These are phyloP conservation scores for Argentina silus DNA, from an alignment of 2,797 vertebrate species.

Conservation along the genomic window DNA sequence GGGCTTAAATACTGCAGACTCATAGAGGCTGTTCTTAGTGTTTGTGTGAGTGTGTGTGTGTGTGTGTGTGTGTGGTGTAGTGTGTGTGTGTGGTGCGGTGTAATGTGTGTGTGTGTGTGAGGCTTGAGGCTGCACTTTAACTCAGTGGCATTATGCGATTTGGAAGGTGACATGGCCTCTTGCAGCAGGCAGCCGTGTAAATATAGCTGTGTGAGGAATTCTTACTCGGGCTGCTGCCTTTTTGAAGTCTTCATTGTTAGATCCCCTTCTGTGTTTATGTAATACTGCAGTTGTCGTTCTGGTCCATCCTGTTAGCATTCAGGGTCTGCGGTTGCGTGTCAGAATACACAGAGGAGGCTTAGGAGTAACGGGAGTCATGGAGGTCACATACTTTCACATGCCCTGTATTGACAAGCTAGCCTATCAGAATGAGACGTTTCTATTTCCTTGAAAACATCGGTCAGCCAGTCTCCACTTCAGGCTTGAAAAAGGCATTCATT, in stretches of 20 bases:
- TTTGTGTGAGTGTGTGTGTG: constrained; percentile 37
- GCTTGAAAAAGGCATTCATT: constrained; percentile 25
- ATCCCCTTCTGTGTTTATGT: constrained; percentile 24
- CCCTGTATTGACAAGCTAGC: neutral
- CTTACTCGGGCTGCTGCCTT: constrained; percentile 19
- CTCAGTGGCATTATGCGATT: constrained; percentile 20
- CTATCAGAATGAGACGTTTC: neutral
- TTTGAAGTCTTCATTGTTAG: constrained; percentile 35
- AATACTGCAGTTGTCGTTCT: constrained; percentile 4
- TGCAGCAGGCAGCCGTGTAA: constrained; percentile 36
- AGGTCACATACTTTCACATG: neutral
- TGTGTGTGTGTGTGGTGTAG: constrained; percentile 10
- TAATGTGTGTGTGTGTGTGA: neutral
- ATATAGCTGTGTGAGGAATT: constrained; percentile 47
- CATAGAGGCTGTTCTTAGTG: neutral
- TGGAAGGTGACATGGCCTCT: constrained; percentile 19
- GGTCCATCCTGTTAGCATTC: neutral
- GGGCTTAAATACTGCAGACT: constrained; percentile 31
- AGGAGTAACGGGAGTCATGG: constrained; percentile 3
- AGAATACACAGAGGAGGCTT: neutral
- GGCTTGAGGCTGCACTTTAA: neutral
- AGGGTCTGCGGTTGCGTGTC: constrained; percentile 2
- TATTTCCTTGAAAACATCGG: neutral
- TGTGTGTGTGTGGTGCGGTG: neutral
- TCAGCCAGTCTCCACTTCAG: neutral